A percentile compares a stretch with the other conserved stretches of the same genome.
Conservation (phyloP, 64 coral and sea anemone species). For the Exaiptasia diaphana region DNA sequence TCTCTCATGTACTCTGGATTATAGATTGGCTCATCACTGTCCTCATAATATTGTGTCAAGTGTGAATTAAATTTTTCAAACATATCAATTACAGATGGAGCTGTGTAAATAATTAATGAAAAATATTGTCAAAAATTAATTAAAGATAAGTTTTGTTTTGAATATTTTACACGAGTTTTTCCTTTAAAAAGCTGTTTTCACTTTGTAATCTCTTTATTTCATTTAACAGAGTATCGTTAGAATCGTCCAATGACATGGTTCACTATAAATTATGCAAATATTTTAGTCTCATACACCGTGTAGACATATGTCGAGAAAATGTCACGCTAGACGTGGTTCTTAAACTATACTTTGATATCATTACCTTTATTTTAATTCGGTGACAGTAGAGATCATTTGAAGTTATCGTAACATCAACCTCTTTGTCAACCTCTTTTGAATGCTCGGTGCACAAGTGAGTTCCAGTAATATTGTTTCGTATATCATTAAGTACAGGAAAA, state of each 20-base stretch:
- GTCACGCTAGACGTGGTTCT: neutral
- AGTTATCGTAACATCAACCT: neutral
- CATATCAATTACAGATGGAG: neutral
- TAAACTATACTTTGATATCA: neutral
- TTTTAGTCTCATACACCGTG: neutral
- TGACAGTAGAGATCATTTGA: neutral
- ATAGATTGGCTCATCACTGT: neutral
- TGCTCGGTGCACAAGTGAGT: neutral
- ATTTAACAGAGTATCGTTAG: neutral
- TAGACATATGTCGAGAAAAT: neutral
- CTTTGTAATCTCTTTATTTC: neutral
- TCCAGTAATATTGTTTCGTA: neutral
- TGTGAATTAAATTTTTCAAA: neutral
- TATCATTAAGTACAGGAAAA: neutral
- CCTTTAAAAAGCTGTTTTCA: slow-evolving; percentile 3
- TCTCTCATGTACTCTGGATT: neutral
- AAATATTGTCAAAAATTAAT: neutral
- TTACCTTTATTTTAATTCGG: neutral
- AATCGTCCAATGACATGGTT: neutral
- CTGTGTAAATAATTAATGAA: neutral
- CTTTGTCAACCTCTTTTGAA: neutral
- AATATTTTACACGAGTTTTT: neutral
- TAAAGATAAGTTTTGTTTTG: neutral
- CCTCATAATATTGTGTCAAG: neutral
- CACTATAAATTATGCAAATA: neutral